Base-by-base conservation (phyloP, 2,113 vertebrate genomes). In the Polypterus senegalus region DNA sequence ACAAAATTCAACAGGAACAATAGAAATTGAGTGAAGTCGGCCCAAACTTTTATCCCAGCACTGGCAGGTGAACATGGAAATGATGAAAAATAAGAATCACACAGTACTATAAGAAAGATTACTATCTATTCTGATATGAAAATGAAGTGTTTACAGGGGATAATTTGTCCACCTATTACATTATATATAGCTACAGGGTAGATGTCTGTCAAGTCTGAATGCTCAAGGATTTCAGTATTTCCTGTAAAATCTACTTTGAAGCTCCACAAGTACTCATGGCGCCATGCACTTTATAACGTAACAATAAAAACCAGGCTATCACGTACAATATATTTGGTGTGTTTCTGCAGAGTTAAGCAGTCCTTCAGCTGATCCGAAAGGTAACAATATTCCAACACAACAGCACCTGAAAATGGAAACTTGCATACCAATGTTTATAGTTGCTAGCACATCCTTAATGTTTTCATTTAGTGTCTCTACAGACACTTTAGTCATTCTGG, bases 331-430 rank as follows among this genome's bases (percentile, higher is more conserved):
- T 45, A 72, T 67, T 5, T 6, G 49, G 6, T 6, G 49, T 51
- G 6, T 6, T 55, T 68, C 66, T 53, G 69, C 65, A 69, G 59
- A 64, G 1, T 70, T 60, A 3, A 58, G 62, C 54, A 70, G 63
- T 6, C 66, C 63, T 48, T 58, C 62, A 49, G 61, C 67, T 11
- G 61, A 69, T 58, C 61, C 65, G 10, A 61, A 46, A 9, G 46
- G 49, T 51, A 67, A 67, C n/a, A 70, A 62, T 59, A 70, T 68
- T 61, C 68, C 66, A 4, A 67, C 65, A n/a, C n/a, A n/a, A n/a
- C n/a, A n/a, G n/a, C n/a, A n/a, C n/a, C n/a, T n/a, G n/a, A n/a
- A n/a, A n/a, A n/a, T n/a, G n/a, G n/a, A n/a, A n/a, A n/a, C n/a
- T n/a, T n/a, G n/a, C n/a, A n/a, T n/a, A n/a, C n/a, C n/a, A n/a